These are phyloP conservation scores for Lasioglossum morio DNA, from an alignment of 2,888 invertebrate species.

Conservation along the genomic window DNA sequence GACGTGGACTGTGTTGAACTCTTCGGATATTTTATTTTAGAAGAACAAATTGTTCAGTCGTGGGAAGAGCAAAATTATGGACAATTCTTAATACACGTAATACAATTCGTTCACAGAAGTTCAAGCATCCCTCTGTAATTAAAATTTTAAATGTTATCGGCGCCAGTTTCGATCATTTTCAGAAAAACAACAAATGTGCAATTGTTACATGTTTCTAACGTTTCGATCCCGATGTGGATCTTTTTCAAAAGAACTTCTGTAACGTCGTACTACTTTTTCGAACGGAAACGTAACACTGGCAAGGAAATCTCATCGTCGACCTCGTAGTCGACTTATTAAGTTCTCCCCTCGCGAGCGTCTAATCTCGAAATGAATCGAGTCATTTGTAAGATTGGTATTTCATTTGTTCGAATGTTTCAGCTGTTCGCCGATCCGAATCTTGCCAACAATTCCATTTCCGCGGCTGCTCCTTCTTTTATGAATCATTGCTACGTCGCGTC, in stretches of 20 bases:
- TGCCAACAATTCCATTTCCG: conserved; percentile 47
- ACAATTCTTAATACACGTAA: too few species aligned
- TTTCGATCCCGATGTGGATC: too few species aligned
- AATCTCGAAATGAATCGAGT: conserved; percentile 17
- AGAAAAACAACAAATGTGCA: too few species aligned
- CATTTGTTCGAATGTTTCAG: conserved; percentile 33
- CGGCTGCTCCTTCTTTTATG: conserved; percentile 32
- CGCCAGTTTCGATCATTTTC: too few species aligned
- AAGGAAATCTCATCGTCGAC: background rate
- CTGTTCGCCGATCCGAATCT: conserved; percentile 24
- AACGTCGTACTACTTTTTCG: background rate
- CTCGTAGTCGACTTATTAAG: background rate
- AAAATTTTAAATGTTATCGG: too few species aligned
- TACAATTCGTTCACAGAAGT: background rate
- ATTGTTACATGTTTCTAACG: too few species aligned
- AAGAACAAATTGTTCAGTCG: background rate
- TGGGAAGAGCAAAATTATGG: background rate
- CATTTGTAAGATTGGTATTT: conserved; percentile 33
- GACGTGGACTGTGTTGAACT: background rate
- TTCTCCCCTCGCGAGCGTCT: background rate
- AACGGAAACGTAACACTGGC: background rate
- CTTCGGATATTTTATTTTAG: background rate
- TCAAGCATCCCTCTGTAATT: too few species aligned
- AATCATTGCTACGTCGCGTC: conserved; percentile 31
- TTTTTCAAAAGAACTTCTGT: too few species aligned